Conservation (phyloP, 1,140 invertebrate genomes). For the Centruroides vittatus region DNA sequence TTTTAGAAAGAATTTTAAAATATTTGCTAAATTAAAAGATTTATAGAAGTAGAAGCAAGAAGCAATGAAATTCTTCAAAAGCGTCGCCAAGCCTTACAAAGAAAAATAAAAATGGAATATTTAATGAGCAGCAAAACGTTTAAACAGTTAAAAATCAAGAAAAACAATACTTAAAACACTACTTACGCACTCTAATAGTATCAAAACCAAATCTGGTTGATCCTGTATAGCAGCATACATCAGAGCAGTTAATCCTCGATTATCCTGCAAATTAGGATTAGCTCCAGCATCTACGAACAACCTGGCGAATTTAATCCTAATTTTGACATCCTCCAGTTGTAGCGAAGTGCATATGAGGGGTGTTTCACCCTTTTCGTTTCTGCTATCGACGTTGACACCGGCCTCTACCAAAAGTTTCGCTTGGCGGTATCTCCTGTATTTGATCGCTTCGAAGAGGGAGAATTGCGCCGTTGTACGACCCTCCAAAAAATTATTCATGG, state of each 20-base stretch:
- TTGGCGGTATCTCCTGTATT: conserved; percentile 11
- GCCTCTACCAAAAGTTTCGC: conserved; percentile 18
- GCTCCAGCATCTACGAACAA: conserved; percentile 18
- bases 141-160: too few relatives aligned
- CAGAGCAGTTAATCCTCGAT: conserved; percentile 18
- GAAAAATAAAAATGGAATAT: too few relatives aligned
- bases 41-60: too few relatives aligned
- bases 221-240: conserved; percentile 20
- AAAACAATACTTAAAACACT: background rate
- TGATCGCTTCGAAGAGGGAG: conserved; percentile 9
- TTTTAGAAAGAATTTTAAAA: too few relatives aligned
- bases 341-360: conserved; percentile 17
- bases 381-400: conserved; percentile 18
- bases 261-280: conserved; percentile 20
- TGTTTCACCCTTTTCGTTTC: conserved; percentile 18
- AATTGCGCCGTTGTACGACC: background rate
- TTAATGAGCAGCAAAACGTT: too few relatives aligned
- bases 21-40: too few relatives aligned
- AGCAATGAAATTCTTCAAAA: too few relatives aligned
- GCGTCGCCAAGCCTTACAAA: too few relatives aligned
- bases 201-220: conserved; percentile 13
- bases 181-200: conserved; percentile 19
- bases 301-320: conserved; percentile 8
- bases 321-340: conserved; percentile 6
- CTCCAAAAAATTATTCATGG: background rate